A percentile compares a stretch with the other conserved stretches of the same genome.
Evolutionary conservation across 2,113 vertebrate species (phyloP).

Genomic region (Epinephelus moara): DNA sequence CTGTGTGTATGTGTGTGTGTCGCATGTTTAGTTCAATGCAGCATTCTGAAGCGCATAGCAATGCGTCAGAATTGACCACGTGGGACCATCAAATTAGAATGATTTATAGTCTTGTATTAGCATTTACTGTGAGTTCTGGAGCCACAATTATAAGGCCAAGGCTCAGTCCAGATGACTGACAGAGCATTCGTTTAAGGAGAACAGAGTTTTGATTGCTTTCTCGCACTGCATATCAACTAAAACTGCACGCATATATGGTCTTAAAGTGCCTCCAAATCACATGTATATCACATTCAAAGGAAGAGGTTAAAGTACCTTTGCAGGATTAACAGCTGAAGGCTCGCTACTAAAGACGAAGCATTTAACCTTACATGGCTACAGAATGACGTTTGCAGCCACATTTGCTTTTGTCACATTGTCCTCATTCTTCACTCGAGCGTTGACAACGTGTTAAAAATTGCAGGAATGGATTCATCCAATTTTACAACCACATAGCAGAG

Average conservation of each 20-base stretch:
- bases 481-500: slow-evolving; percentile 15
- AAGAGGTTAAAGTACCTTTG: not conserved
- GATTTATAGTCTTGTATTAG: slow-evolving; percentile 58
- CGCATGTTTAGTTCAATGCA: slow-evolving; percentile 53
- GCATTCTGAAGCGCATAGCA: slow-evolving; percentile 41
- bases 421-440: not conserved
- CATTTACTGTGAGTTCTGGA: slow-evolving; percentile 27
- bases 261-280: not conserved
- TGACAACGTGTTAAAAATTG: not conserved
- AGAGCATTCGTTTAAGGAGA: slow-evolving; percentile 20
- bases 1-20: slow-evolving; percentile 9
- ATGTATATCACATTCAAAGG: not conserved
- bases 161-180: slow-evolving; percentile 32
- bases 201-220: slow-evolving; percentile 15
- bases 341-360: not conserved
- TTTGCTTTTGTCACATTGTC: slow-evolving; percentile 3
- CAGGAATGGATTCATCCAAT: slow-evolving; percentile 31
- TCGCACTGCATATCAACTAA: not conserved
- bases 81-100: slow-evolving; percentile 56
- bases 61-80: slow-evolving; percentile 56
- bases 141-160: slow-evolving; percentile 5
- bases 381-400: not conserved
- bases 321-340: not conserved
- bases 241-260: not conserved
- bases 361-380: not conserved